Evolutionary conservation across 2,888 invertebrate genomes (phyloP).

Genomic region (Gerris lacustris): DNA sequence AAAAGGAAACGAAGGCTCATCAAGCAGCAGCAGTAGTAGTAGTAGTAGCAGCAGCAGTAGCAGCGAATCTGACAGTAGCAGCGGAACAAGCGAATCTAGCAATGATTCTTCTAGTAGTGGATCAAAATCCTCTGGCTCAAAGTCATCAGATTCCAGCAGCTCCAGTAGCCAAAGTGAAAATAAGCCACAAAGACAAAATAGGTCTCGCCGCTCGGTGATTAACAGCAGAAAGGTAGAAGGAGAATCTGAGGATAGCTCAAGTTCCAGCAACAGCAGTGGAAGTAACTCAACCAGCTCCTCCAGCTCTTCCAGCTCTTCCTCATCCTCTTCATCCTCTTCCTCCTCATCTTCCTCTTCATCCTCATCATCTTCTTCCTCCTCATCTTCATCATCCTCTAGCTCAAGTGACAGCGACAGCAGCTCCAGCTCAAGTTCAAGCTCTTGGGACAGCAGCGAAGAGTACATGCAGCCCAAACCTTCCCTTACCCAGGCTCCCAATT

Average conservation of each 20-base stretch:
- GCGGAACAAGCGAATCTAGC: background rate
- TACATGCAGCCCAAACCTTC: constrained; percentile 38
- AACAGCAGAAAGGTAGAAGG: background rate
- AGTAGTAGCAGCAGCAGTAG: constrained; percentile 11
- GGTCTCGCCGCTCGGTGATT: constrained; percentile 1
- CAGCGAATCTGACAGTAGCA: constrained; percentile 18
- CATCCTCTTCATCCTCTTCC: constrained; percentile 19
- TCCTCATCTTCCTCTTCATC: constrained; percentile 23
- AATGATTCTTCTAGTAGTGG: too few species aligned
- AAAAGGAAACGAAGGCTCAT: constrained; percentile 18
- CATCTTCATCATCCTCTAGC: constrained; percentile 26
- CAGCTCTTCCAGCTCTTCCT: constrained; percentile 22
- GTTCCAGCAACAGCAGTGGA: constrained; percentile 20
- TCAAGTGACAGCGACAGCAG: constrained; percentile 34
- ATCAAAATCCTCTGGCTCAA: constrained; percentile 24
- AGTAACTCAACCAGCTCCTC: constrained; percentile 14
- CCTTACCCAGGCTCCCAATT: constrained; percentile 39
- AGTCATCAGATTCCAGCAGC: constrained; percentile 20
- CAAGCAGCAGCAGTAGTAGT: constrained; percentile 18
- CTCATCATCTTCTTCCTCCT: constrained; percentile 25
- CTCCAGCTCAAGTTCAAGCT: constrained; percentile 38
- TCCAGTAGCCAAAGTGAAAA: constrained; percentile 19
- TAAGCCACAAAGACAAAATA: constrained; percentile 8
- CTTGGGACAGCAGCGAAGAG: constrained; percentile 36
- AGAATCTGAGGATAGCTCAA: background rate